phyloP scores from a whole-genome alignment of 2,888 invertebrate species.

The Prostheceraeus crozeri region DNA sequence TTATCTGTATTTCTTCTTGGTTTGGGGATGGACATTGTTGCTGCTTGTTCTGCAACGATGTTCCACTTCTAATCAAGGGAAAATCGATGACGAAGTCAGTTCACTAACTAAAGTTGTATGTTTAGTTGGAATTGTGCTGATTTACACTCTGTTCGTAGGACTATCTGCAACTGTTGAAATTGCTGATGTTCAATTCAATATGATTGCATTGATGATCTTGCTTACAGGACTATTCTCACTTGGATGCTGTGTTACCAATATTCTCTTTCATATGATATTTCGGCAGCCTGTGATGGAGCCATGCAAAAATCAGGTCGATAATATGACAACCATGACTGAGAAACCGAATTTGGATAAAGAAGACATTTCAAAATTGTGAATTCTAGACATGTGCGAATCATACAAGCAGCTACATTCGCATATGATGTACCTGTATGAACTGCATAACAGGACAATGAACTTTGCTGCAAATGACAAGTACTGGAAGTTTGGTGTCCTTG shows the following conservation, averaged over 20 bases:
- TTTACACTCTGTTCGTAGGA: background rate
- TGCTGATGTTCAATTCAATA: background rate
- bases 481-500: no score
- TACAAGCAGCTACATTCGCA: no score
- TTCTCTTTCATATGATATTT: no score
- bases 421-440: no score
- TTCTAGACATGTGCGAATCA: no score
- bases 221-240: background rate
- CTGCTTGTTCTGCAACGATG: background rate
- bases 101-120: background rate
- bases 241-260: background rate
- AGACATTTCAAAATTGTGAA: no score
- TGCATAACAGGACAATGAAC: no score
- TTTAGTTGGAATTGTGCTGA: background rate
- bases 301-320: no score
- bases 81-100: background rate
- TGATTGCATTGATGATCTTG: background rate
- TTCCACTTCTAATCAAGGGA: constrained; percentile 8
- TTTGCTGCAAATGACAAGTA: no score
- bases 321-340: no score
- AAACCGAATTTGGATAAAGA: no score
- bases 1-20: constrained; percentile 33
- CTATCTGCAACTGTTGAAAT: background rate
- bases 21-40: constrained; percentile 8
- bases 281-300: no score